Base-by-base conservation (phyloP, 2,113 vertebrate species). In the Coreoperca whiteheadi region DNA sequence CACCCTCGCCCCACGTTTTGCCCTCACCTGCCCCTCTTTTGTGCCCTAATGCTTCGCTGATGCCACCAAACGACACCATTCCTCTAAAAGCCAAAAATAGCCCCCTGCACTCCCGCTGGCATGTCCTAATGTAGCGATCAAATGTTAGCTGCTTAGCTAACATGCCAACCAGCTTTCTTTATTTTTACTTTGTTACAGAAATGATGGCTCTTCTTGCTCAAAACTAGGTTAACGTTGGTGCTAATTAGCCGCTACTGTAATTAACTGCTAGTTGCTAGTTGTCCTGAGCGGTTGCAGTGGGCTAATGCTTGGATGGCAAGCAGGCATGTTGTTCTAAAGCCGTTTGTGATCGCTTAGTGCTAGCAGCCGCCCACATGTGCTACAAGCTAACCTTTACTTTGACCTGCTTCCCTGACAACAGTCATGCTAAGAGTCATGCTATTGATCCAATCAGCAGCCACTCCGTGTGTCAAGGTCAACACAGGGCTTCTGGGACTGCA, bases 1-100 rank as follows among this genome's bases (percentile, higher is more conserved):
- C 73, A 77, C 70, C 66, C 34, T 68, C 41, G 46, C 56, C 2
- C 50, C 50, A 57, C 9, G 2, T 48, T 65, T 50, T 78, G 10
- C 37, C 61, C 23, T 51, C 28, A 30, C 53, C 79, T 78, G 25
- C 41, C 56, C 76, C 70, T 79, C 20, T 41, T 79, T 32, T 77
- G 54, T 53, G 51, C 63, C 80, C 39, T 91, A 91, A 94, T 88
- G 74, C 64, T 68, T 91, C 78, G 79, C 94, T 93, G 93, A 94
- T 94, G 91, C 79, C 28, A 80, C 32, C 50, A 79, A 85, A 81
- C n/a, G n/a, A n/a, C n/a, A 67, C n/a, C 39, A 25, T 6, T 66
- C 77, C 28, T 71, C 65, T 53, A 76, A 89, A 89, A 77, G 74
- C 82, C 89, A 43, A 80, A 86, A 73, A 59, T 80, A 93, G 76